Evolutionary conservation across 2,797 vertebrate genomes (phyloP).

Genomic region (Alcedo quadribrachys): DNA sequence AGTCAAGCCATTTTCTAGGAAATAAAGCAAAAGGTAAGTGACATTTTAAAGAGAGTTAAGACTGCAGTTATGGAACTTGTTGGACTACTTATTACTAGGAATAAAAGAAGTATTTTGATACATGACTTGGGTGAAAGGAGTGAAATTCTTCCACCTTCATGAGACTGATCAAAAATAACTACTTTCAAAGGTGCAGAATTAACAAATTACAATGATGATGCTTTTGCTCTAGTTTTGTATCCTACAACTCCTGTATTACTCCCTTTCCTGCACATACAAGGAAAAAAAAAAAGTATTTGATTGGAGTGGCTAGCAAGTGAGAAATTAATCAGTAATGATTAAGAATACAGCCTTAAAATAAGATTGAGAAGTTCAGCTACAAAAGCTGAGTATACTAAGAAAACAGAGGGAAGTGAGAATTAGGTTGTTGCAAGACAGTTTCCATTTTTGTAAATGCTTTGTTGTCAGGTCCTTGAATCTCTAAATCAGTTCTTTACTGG

Average conservation of each 20-base stretch:
- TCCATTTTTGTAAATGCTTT: not conserved
- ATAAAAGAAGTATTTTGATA: not conserved
- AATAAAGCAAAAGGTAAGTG: not conserved
- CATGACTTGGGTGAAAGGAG: not conserved
- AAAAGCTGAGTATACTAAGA: not conserved
- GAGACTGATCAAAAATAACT: not conserved
- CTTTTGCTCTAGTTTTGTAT: not conserved
- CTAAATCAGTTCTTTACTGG: not conserved
- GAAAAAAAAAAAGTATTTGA: not conserved
- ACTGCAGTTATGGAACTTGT: not conserved
- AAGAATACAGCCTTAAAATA: not conserved
- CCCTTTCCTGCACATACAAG: not conserved
- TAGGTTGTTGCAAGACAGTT: not conserved
- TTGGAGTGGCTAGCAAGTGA: not conserved
- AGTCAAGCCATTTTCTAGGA: not conserved
- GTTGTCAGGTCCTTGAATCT: not conserved
- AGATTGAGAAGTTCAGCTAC: constrained; percentile 1
- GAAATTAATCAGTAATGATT: not conserved
- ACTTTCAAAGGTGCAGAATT: not conserved
- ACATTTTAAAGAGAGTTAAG: not conserved
- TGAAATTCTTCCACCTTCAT: not conserved
- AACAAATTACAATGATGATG: not conserved
- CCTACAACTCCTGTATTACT: not conserved
- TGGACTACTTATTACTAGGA: not conserved
- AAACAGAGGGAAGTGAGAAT: not conserved